Base-by-base conservation (phyloP, 2,113 vertebrate genomes). In the Gymnocephalus cernua region DNA sequence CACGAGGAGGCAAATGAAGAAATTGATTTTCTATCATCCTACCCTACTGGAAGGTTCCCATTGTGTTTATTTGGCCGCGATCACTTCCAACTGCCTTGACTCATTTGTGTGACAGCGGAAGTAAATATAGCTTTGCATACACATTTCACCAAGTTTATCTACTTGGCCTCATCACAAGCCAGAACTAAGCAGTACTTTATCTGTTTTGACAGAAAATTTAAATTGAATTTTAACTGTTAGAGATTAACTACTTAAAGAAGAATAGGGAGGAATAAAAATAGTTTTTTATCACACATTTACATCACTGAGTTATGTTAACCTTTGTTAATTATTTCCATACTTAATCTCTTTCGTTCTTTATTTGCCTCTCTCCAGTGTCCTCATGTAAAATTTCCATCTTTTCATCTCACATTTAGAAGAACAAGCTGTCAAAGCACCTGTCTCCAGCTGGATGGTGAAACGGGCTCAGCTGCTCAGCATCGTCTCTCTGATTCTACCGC, bases 61-160 rank as follows among this genome's bases (percentile, higher is more conserved):
- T 67, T 80, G 57, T 74, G 25, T 80, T 80, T n/a, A 65, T 69
- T 79, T 80, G 57, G 74, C 72, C 15, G 25, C 65, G 3, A 4
- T 63, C 56, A 57, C 25, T 16, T 79, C 51, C 48, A n/a, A 50
- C 45, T 74, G 56, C 61, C 62, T 58, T 64, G 25, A 77, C 59
- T 76, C 16, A 21, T 77, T 85, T 85, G 25, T 81, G 47, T 78
- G 51, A 72, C 62, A 65, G 57, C 29, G 38, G 10, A 83, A 73
- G 61, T 75, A 79, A 87, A 82, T 75, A 64, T 64, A 67, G 25
- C 72, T 88, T 78, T 21, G 59, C 51, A 53, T 32, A 3, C 12
- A 72, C 51, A 58, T 77, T 51, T 71, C 29, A 66, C 15, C 9
- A n/a, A 53, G 57, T 48, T 1, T 45, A 10, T 62, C 1, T 25